Evolutionary conservation across 2,888 invertebrate genomes (phyloP).

Genomic region (Cylindroiulus punctatus): DNA sequence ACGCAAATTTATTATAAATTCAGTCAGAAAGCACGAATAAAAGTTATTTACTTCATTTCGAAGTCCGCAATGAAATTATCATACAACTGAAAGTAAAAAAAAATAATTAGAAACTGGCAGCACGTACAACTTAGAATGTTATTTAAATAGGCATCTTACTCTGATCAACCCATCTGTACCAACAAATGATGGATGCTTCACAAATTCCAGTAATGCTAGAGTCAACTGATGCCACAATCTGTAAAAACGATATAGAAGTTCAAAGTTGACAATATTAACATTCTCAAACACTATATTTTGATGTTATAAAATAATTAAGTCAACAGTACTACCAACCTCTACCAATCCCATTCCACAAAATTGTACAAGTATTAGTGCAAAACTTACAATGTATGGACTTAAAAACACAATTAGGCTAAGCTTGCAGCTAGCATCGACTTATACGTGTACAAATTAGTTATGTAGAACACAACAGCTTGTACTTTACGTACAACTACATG

Average conservation of each 20-base stretch:
- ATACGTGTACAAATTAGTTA: no score
- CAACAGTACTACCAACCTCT: no score
- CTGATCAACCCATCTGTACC: slow-evolving; percentile 81
- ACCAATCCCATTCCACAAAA: no score
- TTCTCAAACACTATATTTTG: no score
- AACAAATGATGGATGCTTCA: slow-evolving; percentile 80
- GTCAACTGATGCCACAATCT: slow-evolving; percentile 97
- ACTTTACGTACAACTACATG: no score
- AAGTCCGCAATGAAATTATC: slow-evolving; percentile 90
- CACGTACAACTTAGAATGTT: not conserved
- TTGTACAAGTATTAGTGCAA: no score
- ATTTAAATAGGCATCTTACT: slow-evolving; percentile 55
- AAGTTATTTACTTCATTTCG: slow-evolving; percentile 83
- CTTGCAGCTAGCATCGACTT: no score
- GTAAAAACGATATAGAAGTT: slow-evolving; percentile 55
- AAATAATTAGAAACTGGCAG: not conserved
- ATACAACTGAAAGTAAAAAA: slow-evolving; percentile 73
- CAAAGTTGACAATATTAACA: not conserved
- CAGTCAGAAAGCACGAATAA: slow-evolving; percentile 52
- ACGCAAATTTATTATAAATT: slow-evolving; percentile 51
- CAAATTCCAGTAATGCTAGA: slow-evolving; percentile 80
- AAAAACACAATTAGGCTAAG: no score
- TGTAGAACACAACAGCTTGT: no score
- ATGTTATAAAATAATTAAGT: no score
- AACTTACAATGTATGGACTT: no score